Conservation (phyloP, 2,888 invertebrate genomes). For the Cantharis lateralis region DNA sequence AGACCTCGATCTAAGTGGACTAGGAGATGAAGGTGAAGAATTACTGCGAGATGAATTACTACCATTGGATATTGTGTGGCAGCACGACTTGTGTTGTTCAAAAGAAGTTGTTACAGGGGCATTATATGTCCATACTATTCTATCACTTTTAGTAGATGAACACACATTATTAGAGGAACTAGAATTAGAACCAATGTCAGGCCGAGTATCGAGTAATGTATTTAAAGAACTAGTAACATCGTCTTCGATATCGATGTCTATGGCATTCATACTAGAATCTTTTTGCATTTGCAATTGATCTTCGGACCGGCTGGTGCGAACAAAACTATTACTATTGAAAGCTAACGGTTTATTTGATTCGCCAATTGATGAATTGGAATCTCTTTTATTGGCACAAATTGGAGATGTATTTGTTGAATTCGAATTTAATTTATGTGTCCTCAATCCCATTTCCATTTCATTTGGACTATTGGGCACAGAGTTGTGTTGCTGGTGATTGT, state of each 20-base stretch:
- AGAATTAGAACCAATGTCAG: constrained; percentile 43
- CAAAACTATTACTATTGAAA: constrained; percentile 57
- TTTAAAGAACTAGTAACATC: constrained; percentile 92
- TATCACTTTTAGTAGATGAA: constrained; percentile 61
- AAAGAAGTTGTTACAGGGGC: constrained; percentile 74
- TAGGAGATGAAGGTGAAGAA: constrained; percentile 80
- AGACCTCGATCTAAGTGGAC: constrained; percentile 60
- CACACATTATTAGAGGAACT: constrained; percentile 42
- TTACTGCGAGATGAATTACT: constrained; percentile 65
- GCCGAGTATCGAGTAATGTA: constrained; percentile 76
- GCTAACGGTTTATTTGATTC: constrained; percentile 35
- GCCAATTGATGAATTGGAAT: constrained; percentile 40
- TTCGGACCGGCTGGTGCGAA: constrained; percentile 88
- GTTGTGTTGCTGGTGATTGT: constrained; percentile 58
- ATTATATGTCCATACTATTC: constrained; percentile 92
- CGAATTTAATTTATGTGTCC: constrained; percentile 51
- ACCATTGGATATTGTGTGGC: constrained; percentile 65
- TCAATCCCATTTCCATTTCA: constrained; percentile 64
- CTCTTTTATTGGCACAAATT: constrained; percentile 60
- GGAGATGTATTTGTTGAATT: constrained; percentile 62
- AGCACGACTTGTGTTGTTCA: constrained; percentile 58
- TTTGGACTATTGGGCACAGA: constrained; percentile 75
- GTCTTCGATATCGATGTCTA: constrained; percentile 90
- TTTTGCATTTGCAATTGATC: constrained; percentile 87
- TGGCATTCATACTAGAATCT: constrained; percentile 78